Percentiles rank a stretch among this genome's conserved stretches.
These are phyloP conservation scores for Esox niger DNA, from an alignment of 2,113 vertebrate species.

Conservation along the genomic window DNA sequence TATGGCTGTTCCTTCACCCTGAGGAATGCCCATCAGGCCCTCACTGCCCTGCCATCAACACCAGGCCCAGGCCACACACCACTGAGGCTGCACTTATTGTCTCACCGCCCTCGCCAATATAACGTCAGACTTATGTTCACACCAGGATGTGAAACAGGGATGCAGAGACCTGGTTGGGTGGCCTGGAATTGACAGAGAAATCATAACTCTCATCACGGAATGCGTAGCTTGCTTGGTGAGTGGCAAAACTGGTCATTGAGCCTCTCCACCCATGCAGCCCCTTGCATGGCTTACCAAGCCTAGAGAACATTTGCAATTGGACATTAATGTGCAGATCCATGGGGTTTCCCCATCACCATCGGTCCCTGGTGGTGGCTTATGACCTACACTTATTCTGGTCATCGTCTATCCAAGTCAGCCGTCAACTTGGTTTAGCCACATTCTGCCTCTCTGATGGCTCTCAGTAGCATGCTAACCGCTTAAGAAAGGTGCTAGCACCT, in stretches of 20 bases:
- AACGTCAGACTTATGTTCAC: slow-evolving; percentile 8
- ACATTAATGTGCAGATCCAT: background rate
- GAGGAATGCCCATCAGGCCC: slow-evolving; percentile 13
- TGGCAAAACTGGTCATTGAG: background rate
- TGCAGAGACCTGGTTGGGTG: too few relatives aligned
- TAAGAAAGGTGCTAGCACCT: slow-evolving; percentile 58
- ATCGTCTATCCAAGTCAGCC: background rate
- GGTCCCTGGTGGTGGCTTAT: background rate
- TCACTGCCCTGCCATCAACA: background rate
- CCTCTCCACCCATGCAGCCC: background rate
- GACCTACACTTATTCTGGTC: slow-evolving; percentile 13
- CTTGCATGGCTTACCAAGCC: background rate
- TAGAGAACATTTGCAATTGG: background rate
- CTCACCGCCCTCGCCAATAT: background rate
- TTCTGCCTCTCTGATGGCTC: slow-evolving; percentile 7
- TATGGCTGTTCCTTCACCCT: slow-evolving; percentile 7
- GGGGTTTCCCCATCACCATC: background rate
- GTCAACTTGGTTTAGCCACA: slow-evolving; percentile 2
- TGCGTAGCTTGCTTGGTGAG: too few relatives aligned
- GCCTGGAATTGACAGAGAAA: too few relatives aligned
- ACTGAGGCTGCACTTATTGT: slow-evolving; percentile 11
- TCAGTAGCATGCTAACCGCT: background rate
- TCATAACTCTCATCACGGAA: background rate
- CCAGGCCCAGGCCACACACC: slow-evolving; percentile 3
- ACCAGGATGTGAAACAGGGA: slow-evolving; percentile 1